These are phyloP conservation scores for Aquatica leii DNA, from an alignment of 2,888 invertebrate genomes.

Conservation along the genomic window DNA sequence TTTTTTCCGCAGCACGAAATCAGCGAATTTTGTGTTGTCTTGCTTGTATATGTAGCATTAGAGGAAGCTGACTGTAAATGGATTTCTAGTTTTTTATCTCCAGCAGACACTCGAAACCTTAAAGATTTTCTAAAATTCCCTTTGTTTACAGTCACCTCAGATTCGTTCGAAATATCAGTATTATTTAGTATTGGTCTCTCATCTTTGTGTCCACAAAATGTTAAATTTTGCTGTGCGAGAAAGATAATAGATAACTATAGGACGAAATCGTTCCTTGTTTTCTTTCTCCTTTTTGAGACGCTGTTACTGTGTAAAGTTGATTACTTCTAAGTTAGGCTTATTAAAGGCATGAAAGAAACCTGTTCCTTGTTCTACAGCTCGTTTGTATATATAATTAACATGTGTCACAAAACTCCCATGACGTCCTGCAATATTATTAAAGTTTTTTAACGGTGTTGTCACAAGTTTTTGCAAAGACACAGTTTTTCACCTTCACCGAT, in stretches of 20 bases:
- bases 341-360: no score
- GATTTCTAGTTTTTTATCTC: conserved; percentile 13
- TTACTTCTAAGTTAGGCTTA: no score
- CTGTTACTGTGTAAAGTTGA: neutral
- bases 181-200: neutral
- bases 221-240: neutral
- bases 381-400: no score
- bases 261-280: neutral
- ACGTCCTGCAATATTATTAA: no score
- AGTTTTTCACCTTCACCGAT: no score
- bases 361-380: no score
- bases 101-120: conserved; percentile 17
- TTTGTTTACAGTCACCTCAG: conserved; percentile 3
- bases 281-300: neutral
- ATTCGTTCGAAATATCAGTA: neutral
- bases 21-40: conserved; percentile 17
- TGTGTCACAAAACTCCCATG: no score
- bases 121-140: conserved; percentile 20
- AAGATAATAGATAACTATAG: conserved; percentile 1
- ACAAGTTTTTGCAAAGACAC: no score
- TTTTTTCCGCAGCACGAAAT: conserved; percentile 1
- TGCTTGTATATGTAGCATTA: conserved; percentile 15
- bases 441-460: no score
- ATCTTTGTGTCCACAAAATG: neutral
- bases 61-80: conserved; percentile 13